Base-by-base conservation (phyloP, 2,888 invertebrate species). In the Orthonychiurus folsomi region DNA sequence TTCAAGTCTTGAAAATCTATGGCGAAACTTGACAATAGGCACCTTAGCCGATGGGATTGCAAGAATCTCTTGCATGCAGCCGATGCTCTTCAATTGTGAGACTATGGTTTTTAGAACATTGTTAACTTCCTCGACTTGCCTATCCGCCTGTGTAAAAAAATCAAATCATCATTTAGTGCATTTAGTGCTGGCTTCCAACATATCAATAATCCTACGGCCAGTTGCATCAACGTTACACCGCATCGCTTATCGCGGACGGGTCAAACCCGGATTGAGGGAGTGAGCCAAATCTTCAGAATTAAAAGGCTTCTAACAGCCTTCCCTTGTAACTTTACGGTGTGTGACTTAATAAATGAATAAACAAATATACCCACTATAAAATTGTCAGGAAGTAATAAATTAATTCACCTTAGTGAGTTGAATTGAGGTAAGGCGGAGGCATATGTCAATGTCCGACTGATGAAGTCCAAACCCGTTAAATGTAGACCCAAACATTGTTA, bases 1-100 rank as follows among this genome's bases (percentile, higher is more conserved):
- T 67, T 83, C 82, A 47, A 82, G 73, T 21, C 73, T 72, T 5
- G 75, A 74, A 15, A 71, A 67, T 3, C 74, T 66, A 66, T 80
- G 78, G 18, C 72, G 74, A 74, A 83, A 83, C 74, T 83, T 83
- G 28, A 84, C 80, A 64, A 84, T 83, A 2, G 84, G 84, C 25
- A 84, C 83, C 75, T 83, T 82, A 27, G 83, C 83, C 20, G 80
- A 79, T 3, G 80, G 76, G 56, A 83, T 81, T 3, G 81, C 75
- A 57, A 79, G 53, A 26, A 73, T 62, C 21, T 72, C 70, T 27
- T 59, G 62, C 59, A 70, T 60, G 59, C 60, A 61, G 1, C 63
- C 60, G 18, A 59, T 54, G 15, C 54, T 54, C 55, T 70, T 73
- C 50, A 73, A 58, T 53, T 60, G 28, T n/a, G 62, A 63, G 1